These are phyloP conservation scores for Noctua janthina DNA, from an alignment of 2,888 invertebrate genomes.

Conservation along the genomic window DNA sequence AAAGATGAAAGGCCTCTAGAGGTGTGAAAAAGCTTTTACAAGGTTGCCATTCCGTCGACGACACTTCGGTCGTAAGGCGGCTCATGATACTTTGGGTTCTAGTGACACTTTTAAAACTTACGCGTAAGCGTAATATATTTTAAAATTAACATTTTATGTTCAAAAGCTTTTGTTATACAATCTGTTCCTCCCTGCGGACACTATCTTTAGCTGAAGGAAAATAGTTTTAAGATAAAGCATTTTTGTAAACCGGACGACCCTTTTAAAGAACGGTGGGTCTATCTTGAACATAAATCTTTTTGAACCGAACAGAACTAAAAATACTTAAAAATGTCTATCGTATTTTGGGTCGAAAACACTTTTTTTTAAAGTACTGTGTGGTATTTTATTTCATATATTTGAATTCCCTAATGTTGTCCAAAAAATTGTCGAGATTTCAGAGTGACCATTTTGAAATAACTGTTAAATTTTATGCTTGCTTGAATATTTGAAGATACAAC, in stretches of 20 bases:
- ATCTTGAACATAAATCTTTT: constrained; percentile 14
- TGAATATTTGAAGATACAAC: constrained; percentile 26
- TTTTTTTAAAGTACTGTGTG: neutral
- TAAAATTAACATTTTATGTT: constrained; percentile 5
- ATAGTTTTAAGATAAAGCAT: constrained; percentile 3
- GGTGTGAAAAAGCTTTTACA: constrained; percentile 66
- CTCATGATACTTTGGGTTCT: constrained; percentile 29
- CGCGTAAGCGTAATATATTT: constrained; percentile 13
- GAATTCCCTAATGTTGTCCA: neutral
- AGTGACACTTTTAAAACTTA: constrained; percentile 33
- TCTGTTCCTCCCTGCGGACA: neutral
- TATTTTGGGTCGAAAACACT: neutral
- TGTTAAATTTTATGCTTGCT: neutral
- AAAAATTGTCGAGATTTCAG: neutral
- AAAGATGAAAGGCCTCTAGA: constrained; percentile 61
- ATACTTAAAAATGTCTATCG: neutral
- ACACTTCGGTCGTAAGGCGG: constrained; percentile 38
- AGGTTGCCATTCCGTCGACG: constrained; percentile 60
- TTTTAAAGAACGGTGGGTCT: neutral
- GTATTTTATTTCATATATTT: neutral
- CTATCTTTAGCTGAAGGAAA: constrained; percentile 4
- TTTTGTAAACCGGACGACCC: constrained; percentile 1
- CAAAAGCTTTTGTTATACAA: constrained; percentile 26
- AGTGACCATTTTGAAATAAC: neutral
- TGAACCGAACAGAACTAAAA: neutral